Base-by-base conservation (phyloP, 2,888 invertebrate genomes). In the Clepsis dumicolana region DNA sequence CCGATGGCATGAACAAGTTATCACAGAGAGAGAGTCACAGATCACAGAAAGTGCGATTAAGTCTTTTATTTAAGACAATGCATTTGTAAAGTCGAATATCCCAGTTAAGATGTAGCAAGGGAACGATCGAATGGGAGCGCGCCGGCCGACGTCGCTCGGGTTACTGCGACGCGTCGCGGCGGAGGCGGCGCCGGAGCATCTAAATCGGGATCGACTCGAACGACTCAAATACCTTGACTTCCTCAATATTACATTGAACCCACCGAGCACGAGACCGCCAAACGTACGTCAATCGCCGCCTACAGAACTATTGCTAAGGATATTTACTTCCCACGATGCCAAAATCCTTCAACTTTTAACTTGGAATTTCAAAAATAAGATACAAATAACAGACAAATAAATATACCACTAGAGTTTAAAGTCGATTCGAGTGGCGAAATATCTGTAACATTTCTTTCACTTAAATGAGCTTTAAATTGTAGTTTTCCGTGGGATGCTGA, bases 201-300 rank as follows among this genome's bases (percentile, higher is more conserved):
- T 93, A 93, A 93, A 91, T 93, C 92, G 92, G 93, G 93, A 93
- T 88, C 90, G 90, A 88, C 90, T 91, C 88, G 86, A 83, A 87
- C 92, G 90, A 89, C 91, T 93, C 91, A 93, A 93, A 93, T 93
- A 93, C 93, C 93, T 93, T 93, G 93, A 93, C 93, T 93, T 93
- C 93, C 93, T 93, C 92, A 92, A 93, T 92, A 93, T 92, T 92
- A 93, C 93, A 92, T 93, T 93, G 93, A 93, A 93, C 93, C 91
- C 93, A 80, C 82, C 78, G 84, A 85, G 78, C 88, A 88, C 85
- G 83, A 91, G 88, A 89, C 87, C 86, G 88, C 89, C 83, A 88
- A 90, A 87, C 87, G 84, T 85, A 91, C 92, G 91, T 92, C 91
- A 91, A 89, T 89, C 84, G 86, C 87, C 92, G 87, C 93, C 93